Evolutionary conservation across 2,113 vertebrate genomes (phyloP).

Genomic region (Neotragus moschatus): DNA sequence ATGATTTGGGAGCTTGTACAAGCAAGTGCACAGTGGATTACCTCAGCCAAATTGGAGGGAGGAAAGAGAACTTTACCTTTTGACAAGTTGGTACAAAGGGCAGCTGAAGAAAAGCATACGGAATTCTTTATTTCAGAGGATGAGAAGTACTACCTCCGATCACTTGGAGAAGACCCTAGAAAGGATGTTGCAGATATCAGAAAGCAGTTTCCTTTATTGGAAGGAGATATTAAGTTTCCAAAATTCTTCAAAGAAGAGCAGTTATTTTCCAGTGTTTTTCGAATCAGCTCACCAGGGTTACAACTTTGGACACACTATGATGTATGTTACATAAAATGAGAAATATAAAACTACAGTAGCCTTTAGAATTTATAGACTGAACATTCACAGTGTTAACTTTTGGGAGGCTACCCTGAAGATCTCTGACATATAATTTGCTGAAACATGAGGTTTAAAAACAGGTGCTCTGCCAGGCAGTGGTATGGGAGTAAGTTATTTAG

Average conservation of each 20-base stretch:
- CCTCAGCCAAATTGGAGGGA: no score
- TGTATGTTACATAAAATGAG: conserved; percentile 75
- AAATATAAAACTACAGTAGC: neutral
- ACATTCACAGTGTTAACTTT: neutral
- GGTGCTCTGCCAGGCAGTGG: neutral
- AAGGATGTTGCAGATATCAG: conserved; percentile 95
- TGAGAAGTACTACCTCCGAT: no score
- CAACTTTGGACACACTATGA: conserved; percentile 99
- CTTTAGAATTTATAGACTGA: neutral
- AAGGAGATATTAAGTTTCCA: conserved; percentile 89
- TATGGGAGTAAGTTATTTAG: neutral
- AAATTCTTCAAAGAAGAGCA: conserved; percentile 91
- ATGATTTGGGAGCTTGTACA: no score
- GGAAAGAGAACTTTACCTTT: no score
- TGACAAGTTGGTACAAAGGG: no score
- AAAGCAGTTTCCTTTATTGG: conserved; percentile 92
- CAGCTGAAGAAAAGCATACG: no score
- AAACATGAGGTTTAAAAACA: neutral
- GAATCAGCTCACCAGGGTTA: conserved; percentile 94
- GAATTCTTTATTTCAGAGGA: no score
- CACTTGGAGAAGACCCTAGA: no score
- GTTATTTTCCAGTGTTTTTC: conserved; percentile 97
- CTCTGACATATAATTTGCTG: neutral
- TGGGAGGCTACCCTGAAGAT: neutral
- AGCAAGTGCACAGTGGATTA: no score